Evolutionary conservation across 2,888 invertebrate genomes (phyloP), one percentile per base, ranked within the genome.

Genomic region (Molorchus minor): DNA sequence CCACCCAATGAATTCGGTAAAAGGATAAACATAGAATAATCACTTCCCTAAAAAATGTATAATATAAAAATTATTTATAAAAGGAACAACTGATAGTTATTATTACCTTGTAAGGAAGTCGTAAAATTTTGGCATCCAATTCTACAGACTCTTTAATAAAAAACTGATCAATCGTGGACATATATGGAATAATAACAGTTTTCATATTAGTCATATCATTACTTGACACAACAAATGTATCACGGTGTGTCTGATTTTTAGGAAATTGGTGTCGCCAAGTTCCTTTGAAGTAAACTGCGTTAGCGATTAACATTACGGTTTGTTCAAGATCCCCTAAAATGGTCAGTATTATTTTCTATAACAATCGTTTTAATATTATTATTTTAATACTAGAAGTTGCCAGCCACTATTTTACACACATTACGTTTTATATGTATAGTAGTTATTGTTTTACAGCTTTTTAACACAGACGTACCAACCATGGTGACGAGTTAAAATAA

Each of bases 271-370:
- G 83, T 0, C 84, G 82, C 94, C 94, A 94, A 0, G 85, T 82
- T 0, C 93, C 93, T 75, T 92, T 90, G 83, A 93, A 94, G 80
- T 87, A 93, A 21, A 94, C 80, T 0, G 91, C 89, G 79, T 91
- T 94, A 21, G 90, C 82, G n/a, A 76, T 47, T 38, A 94, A 69
- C 76, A 93, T 83, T 1, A 88, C 83, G 15, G 88, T 85, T 47
- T 85, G 82, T 19, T 83, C 73, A 0, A 91, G 73, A 59, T 87
- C 86, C 72, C 84, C 87, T 87, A 77, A 33, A 79, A 80, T 52
- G 52, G 40, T 21, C 15, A 57, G 43, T n/a, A 12, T 21, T 47
- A 16, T 13, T 25, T 21, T 38, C 35, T 38, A 12, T 17, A n/a
- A n/a, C n/a, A n/a, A n/a, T n/a, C n/a, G n/a, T n/a, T n/a, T n/a